Evolutionary conservation across 2,113 vertebrate species (phyloP).

Genomic region (Boleophthalmus pectinirostris): DNA sequence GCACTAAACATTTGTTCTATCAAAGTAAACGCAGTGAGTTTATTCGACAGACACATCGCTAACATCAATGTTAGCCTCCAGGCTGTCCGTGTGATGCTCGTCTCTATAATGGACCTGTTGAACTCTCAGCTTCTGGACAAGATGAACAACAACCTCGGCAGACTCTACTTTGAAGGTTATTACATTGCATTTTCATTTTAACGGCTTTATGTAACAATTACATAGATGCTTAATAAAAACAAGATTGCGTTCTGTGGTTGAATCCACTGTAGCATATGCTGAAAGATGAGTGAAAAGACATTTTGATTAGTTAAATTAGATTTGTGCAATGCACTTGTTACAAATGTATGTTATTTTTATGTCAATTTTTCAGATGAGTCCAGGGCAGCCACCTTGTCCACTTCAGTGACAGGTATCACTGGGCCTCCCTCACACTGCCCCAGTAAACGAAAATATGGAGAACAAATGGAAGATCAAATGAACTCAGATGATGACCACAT

Average conservation of each 20-base stretch:
- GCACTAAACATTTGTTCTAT: background rate
- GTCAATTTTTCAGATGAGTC: constrained; percentile 85
- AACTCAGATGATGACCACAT: constrained; percentile 89
- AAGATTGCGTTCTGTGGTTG: background rate
- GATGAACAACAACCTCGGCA: constrained; percentile 97
- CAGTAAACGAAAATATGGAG: constrained; percentile 89
- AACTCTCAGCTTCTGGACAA: constrained; percentile 97
- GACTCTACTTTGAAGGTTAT: constrained; percentile 88
- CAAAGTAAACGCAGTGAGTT: constrained; percentile 42
- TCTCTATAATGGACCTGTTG: constrained; percentile 97
- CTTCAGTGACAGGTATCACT: constrained; percentile 82
- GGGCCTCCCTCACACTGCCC: constrained; percentile 90
- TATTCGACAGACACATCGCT: constrained; percentile 73
- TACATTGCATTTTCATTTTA: background rate
- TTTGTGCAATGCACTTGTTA: no score
- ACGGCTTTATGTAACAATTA: background rate
- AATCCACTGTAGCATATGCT: background rate
- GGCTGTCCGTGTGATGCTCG: constrained; percentile 85
- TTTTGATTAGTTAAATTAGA: no score
- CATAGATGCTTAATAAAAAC: background rate
- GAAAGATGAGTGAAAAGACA: no score
- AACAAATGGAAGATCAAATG: constrained; percentile 86
- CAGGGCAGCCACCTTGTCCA: constrained; percentile 85
- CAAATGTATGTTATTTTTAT: constrained; percentile 34
- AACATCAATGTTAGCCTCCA: constrained; percentile 75